A percentile compares a stretch with the other conserved stretches of the same genome.
These are phyloP conservation scores for Phylloscopus whistleri DNA, from an alignment of 2,113 vertebrate species.

Conservation along the genomic window DNA sequence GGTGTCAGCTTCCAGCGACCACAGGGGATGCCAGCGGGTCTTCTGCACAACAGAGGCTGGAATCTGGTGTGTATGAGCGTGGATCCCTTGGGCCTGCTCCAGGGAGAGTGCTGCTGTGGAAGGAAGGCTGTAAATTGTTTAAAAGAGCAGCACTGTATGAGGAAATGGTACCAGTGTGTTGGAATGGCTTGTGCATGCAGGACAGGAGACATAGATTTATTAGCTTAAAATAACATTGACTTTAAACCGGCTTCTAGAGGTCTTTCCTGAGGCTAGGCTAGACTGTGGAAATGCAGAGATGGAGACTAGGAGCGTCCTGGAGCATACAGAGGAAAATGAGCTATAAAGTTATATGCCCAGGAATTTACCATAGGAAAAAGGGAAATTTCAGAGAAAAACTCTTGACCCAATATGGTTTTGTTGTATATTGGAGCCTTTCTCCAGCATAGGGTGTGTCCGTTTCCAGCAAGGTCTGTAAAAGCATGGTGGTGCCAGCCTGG, in stretches of 20 bases:
- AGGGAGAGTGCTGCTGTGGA: background rate
- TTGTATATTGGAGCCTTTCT: background rate
- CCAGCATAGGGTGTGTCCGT: accelerated
- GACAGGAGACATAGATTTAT: background rate
- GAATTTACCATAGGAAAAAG: background rate
- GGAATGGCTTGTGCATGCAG: background rate
- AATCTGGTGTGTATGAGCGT: accelerated
- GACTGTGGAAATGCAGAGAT: background rate
- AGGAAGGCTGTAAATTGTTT: background rate
- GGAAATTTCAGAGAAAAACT: background rate
- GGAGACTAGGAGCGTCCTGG: background rate
- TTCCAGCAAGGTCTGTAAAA: accelerated
- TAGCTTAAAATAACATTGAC: background rate
- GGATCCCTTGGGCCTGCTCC: background rate
- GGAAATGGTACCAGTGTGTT: background rate
- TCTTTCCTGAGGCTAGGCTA: background rate
- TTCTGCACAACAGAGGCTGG: background rate
- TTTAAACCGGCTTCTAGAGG: background rate
- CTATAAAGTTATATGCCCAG: background rate
- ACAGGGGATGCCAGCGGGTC: accelerated
- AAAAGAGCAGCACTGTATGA: background rate
- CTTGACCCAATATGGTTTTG: accelerated
- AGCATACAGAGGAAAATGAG: background rate
- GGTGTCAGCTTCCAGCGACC: background rate
- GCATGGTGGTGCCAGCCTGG: background rate